A percentile compares a stretch with the other conserved stretches of the same genome.
phyloP scores from a whole-genome alignment of 2,888 invertebrate genomes.

The Myopa testacea region DNA sequence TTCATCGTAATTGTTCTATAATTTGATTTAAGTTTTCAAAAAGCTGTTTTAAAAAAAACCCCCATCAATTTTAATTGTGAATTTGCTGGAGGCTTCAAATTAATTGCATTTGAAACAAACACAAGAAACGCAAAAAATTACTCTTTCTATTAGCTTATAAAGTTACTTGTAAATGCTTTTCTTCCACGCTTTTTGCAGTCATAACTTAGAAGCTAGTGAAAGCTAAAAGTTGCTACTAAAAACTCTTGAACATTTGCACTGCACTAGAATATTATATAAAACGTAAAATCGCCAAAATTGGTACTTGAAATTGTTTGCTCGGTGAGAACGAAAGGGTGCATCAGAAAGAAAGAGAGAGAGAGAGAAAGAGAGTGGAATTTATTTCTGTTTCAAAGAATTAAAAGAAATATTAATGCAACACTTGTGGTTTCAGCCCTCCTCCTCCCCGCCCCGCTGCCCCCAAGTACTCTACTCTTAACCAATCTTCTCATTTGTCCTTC shows the following conservation, averaged over 20 bases:
- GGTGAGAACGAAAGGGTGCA: background rate
- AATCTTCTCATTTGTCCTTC: too few relatives aligned
- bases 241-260: background rate
- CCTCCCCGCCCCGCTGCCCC: background rate
- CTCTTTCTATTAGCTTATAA: background rate
- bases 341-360: too few relatives aligned
- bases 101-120: too few relatives aligned
- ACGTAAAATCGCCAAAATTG: constrained; percentile 4
- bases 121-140: too few relatives aligned
- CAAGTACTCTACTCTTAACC: too few relatives aligned
- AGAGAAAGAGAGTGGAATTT: background rate
- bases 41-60: too few relatives aligned
- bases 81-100: too few relatives aligned
- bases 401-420: background rate
- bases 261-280: background rate
- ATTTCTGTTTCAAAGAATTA: background rate
- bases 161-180: background rate
- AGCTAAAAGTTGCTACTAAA: background rate
- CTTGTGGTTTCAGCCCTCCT: background rate
- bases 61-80: too few relatives aligned
- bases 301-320: background rate
- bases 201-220: background rate
- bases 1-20: too few relatives aligned
- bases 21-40: too few relatives aligned
- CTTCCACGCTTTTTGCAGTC: background rate